phyloP scores from a whole-genome alignment of 2,113 vertebrate species.

The Garra rufa region DNA sequence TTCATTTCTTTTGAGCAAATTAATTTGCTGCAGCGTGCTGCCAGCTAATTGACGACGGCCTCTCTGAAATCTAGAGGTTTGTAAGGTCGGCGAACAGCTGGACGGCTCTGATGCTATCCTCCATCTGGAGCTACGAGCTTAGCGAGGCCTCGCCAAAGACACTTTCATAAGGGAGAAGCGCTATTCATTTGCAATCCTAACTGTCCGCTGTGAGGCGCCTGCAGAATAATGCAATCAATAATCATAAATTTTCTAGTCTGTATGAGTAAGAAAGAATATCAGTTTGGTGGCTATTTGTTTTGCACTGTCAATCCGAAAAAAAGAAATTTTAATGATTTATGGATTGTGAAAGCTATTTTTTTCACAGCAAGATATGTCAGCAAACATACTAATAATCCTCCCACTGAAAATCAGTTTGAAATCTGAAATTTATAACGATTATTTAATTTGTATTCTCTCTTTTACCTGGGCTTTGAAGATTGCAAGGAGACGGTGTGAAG shows the following conservation, averaged over 20 bases:
- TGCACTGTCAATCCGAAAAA: slow-evolving; percentile 25
- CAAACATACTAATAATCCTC: slow-evolving; percentile 39
- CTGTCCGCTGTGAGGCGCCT: slow-evolving; percentile 35
- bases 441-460: slow-evolving; percentile 21
- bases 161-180: background rate
- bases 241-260: slow-evolving; percentile 44
- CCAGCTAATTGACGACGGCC: slow-evolving; percentile 38
- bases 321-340: slow-evolving; percentile 47
- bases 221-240: slow-evolving; percentile 56
- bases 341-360: slow-evolving; percentile 36
- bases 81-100: slow-evolving; percentile 38
- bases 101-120: slow-evolving; percentile 42
- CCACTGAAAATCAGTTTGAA: slow-evolving; percentile 25
- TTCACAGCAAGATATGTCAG: slow-evolving; percentile 5
- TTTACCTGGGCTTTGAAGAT: slow-evolving; percentile 1
- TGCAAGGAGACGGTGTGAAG: background rate
- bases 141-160: background rate
- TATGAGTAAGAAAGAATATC: slow-evolving; percentile 44
- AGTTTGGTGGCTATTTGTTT: slow-evolving; percentile 45
- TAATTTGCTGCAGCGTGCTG: slow-evolving; percentile 40
- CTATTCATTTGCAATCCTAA: slow-evolving; percentile 58
- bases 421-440: slow-evolving; percentile 27
- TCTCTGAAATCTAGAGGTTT: slow-evolving; percentile 35
- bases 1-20: slow-evolving; percentile 44
- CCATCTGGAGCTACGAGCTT: slow-evolving; percentile 26